Percentiles rank a stretch among this genome's conserved stretches.
Conservation (phyloP, 2,797 vertebrate species). For the Menidia menidia region DNA sequence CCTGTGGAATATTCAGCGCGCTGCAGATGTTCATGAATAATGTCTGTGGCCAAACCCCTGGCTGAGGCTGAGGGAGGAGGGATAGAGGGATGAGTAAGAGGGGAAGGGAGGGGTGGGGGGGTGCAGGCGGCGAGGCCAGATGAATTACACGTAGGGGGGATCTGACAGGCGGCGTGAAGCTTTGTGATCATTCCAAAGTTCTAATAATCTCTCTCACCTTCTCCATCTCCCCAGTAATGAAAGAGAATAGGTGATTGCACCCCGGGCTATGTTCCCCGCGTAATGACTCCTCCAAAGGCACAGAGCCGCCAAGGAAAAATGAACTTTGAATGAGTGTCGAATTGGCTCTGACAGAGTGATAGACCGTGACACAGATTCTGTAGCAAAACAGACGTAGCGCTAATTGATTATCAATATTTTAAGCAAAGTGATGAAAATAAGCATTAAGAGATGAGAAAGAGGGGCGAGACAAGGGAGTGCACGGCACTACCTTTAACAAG, state of each 20-base stretch:
- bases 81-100: constrained; percentile 33
- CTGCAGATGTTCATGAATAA: constrained; percentile 99
- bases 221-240: constrained; percentile 98
- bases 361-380: constrained; percentile 97
- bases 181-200: constrained; percentile 99
- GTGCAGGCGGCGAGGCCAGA: constrained; percentile 85
- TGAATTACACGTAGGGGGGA: constrained; percentile 99
- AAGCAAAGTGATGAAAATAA: constrained; percentile 99
- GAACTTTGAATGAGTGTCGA: constrained; percentile 95
- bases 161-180: constrained; percentile 98
- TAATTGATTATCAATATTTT: constrained; percentile 99
- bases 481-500: constrained; percentile 47
- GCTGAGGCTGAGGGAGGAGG: constrained; percentile 65
- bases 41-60: constrained; percentile 94
- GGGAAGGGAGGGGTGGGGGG: constrained; percentile 16
- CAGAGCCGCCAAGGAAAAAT: constrained; percentile 87
- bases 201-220: constrained; percentile 99
- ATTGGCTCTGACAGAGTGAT: constrained; percentile 98
- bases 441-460: constrained; percentile 92
- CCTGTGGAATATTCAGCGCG: constrained; percentile 90
- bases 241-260: constrained; percentile 99
- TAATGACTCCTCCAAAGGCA: constrained; percentile 88
- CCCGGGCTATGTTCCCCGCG: constrained; percentile 91
- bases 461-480: constrained; percentile 51
- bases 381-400: constrained; percentile 97